Evolutionary conservation across 1,140 invertebrate genomes (phyloP).

Genomic region (Cherax destructor): DNA sequence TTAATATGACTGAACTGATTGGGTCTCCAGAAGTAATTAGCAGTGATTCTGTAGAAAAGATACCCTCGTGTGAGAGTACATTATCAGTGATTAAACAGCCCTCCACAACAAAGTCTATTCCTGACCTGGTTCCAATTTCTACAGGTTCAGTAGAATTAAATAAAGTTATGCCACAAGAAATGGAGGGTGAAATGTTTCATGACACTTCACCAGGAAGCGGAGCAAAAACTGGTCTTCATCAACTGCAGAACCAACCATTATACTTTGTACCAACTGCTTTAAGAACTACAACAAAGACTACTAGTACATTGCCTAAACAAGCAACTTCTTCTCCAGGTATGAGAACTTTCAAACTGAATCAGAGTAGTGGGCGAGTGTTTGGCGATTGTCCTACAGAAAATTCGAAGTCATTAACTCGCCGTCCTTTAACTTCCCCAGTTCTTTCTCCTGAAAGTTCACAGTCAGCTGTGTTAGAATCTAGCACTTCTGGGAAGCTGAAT

Average conservation of each 20-base stretch:
- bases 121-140: constrained; percentile 42
- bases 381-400: constrained; percentile 7
- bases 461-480: neutral
- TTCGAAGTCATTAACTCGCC: neutral
- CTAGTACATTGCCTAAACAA: neutral
- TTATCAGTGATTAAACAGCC: neutral
- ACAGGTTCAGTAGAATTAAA: neutral
- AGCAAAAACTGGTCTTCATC: neutral
- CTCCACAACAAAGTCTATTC: constrained; percentile 17
- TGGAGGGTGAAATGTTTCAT: neutral
- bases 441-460: neutral
- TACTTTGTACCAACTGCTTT: constrained; percentile 32
- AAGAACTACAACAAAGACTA: constrained; percentile 6
- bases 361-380: constrained; percentile 46
- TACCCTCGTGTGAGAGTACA: neutral
- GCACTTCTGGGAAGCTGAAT: neutral
- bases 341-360: constrained; percentile 56
- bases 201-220: neutral
- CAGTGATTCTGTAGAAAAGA: neutral
- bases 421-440: neutral
- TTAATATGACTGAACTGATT: constrained; percentile 41
- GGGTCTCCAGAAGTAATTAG: constrained; percentile 5
- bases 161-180: neutral
- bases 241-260: neutral
- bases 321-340: constrained; percentile 22